These are phyloP conservation scores for Drosophila carrolli DNA, from an alignment of 1,140 invertebrate species.

Conservation along the genomic window DNA sequence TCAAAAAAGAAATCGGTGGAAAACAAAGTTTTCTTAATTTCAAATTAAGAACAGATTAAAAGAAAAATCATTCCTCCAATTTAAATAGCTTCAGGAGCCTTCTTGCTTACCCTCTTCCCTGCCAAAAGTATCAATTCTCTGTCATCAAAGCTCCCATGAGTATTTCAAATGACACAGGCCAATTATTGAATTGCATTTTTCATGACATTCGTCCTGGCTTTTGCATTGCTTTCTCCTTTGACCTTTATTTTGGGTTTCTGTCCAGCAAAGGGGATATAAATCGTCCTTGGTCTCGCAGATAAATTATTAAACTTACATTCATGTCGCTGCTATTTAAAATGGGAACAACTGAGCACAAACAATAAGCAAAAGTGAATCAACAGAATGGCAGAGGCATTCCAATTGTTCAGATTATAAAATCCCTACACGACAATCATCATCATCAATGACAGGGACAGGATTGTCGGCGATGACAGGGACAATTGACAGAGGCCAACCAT, in stretches of 20 bases:
- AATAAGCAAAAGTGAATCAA: slow-evolving; percentile 69
- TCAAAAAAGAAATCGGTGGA: too few species aligned
- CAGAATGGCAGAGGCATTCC: slow-evolving; percentile 52
- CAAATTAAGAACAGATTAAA: too few species aligned
- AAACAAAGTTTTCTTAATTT: too few species aligned
- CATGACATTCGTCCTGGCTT: slow-evolving; percentile 42
- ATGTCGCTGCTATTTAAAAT: slow-evolving; percentile 37
- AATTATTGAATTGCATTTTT: slow-evolving; percentile 65
- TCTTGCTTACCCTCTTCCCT: neutral
- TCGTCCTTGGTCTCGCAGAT: slow-evolving; percentile 48
- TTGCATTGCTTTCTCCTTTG: slow-evolving; percentile 27
- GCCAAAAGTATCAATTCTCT: neutral
- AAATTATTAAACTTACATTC: slow-evolving; percentile 59
- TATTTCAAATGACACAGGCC: slow-evolving; percentile 33
- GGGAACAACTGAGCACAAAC: slow-evolving; percentile 20
- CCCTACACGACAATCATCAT: slow-evolving; percentile 56
- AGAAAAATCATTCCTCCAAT: too few species aligned
- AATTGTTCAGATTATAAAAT: slow-evolving; percentile 77
- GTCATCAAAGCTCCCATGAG: neutral
- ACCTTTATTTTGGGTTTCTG: neutral
- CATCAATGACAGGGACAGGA: slow-evolving; percentile 52
- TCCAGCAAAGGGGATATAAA: neutral
- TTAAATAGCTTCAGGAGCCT: too few species aligned
- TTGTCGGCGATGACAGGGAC: slow-evolving; percentile 61
- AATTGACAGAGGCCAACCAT: slow-evolving; percentile 33